These are phyloP conservation scores for Clarias batrachus DNA, from an alignment of 2,113 vertebrate genomes.

Conservation along the genomic window DNA sequence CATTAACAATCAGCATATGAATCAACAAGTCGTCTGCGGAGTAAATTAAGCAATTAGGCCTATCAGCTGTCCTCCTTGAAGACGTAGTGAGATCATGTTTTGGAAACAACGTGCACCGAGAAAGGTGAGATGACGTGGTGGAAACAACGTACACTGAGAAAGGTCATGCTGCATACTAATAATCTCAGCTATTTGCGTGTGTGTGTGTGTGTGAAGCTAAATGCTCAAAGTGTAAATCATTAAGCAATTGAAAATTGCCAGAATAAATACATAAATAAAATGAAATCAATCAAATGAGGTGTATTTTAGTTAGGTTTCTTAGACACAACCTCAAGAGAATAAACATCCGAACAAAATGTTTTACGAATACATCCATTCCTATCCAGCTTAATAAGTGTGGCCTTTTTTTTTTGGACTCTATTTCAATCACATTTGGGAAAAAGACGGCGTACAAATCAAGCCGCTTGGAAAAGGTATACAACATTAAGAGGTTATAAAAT, in stretches of 20 bases:
- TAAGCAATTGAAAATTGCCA: neutral
- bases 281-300: neutral
- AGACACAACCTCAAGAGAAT: neutral
- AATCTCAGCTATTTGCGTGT: neutral
- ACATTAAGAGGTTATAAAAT: neutral
- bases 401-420: neutral
- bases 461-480: neutral
- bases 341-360: neutral
- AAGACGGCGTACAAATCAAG: neutral
- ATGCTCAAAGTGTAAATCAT: neutral
- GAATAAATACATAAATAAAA: neutral
- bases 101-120: neutral
- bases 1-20: conserved; percentile 57
- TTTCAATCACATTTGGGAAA: neutral
- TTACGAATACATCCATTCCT: neutral
- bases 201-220: neutral
- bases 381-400: neutral
- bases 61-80: neutral
- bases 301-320: neutral
- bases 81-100: neutral
- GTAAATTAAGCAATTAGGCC: conserved; percentile 27
- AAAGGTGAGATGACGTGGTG: neutral
- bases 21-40: conserved; percentile 39
- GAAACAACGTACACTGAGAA: neutral
- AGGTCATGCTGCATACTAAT: conserved; percentile 24